These are phyloP conservation scores for Leuciscus idus DNA, from an alignment of 2,113 vertebrate species.

Conservation along the genomic window DNA sequence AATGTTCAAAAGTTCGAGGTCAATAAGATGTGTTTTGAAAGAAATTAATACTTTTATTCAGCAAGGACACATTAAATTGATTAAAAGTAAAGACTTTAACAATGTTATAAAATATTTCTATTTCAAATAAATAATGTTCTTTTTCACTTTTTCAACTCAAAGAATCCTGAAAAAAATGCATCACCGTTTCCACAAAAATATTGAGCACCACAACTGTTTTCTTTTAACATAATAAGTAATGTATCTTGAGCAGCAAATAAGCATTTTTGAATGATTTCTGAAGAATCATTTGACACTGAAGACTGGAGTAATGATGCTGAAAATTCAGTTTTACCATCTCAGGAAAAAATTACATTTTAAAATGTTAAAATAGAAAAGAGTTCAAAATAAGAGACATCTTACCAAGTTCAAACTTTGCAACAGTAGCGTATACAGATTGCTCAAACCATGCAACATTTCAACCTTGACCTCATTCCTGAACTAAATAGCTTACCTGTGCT, in stretches of 20 bases:
- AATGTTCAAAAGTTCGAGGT: neutral
- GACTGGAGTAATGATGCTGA: neutral
- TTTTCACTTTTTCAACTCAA: neutral
- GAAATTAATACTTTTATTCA: neutral
- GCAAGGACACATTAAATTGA: neutral
- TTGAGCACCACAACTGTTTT: too few relatives aligned
- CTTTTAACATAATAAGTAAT: neutral
- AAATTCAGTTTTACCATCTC: neutral
- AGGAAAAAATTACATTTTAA: neutral
- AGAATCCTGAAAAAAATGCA: neutral
- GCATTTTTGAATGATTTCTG: neutral
- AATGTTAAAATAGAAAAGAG: neutral
- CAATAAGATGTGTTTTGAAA: neutral
- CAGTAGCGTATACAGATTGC: neutral
- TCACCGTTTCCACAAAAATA: neutral
- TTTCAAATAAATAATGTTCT: neutral
- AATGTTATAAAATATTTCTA: too few relatives aligned
- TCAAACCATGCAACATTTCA: neutral
- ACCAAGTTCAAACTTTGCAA: too few relatives aligned
- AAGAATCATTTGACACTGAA: neutral
- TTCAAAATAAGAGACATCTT: neutral
- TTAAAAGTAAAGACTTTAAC: neutral
- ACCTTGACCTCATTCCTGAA: neutral
- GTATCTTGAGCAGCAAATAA: neutral
- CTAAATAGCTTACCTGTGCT: neutral